Percentiles rank a stretch among this genome's conserved stretches.
Conservation (phyloP, 2,888 invertebrate species). For the Sceliomorpha sp. region DNA sequence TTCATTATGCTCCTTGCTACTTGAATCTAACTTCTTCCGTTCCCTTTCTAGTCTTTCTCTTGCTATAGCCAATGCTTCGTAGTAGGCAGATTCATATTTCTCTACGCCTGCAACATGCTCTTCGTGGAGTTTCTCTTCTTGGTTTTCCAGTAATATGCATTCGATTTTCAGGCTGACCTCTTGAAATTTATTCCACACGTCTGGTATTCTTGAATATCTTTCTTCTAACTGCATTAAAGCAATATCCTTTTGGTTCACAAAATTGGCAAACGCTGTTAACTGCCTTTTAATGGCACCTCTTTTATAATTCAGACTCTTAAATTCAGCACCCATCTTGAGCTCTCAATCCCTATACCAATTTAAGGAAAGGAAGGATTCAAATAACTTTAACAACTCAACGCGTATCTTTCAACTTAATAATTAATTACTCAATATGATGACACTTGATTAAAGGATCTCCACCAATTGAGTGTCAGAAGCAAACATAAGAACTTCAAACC, state of each 20-base stretch:
- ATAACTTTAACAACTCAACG: too few relatives aligned
- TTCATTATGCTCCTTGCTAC: too few relatives aligned
- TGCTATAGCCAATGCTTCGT: background rate
- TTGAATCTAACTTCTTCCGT: too few relatives aligned
- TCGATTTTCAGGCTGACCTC: slow-evolving; percentile 6
- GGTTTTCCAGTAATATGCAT: background rate
- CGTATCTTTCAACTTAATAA: too few relatives aligned
- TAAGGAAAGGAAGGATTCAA: too few relatives aligned
- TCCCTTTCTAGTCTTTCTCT: background rate
- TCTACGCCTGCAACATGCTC: background rate
- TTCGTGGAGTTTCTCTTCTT: background rate
- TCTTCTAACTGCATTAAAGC: background rate
- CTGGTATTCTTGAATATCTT: background rate
- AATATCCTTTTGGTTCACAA: background rate
- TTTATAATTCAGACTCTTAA: slow-evolving; percentile 5
- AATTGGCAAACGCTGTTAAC: slow-evolving; percentile 1
- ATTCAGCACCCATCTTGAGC: slow-evolving; percentile 5
- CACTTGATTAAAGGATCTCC: too few relatives aligned
- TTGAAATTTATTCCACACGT: slow-evolving; percentile 6
- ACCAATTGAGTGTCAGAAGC: too few relatives aligned
- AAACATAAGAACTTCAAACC: too few relatives aligned
- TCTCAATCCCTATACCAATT: too few relatives aligned
- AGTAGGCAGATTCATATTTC: background rate
- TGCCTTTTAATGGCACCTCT: slow-evolving; percentile 5
- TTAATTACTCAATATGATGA: too few relatives aligned